Base-by-base conservation (phyloP, 2,113 vertebrate genomes). In the Datnioides undecimradiatus region DNA sequence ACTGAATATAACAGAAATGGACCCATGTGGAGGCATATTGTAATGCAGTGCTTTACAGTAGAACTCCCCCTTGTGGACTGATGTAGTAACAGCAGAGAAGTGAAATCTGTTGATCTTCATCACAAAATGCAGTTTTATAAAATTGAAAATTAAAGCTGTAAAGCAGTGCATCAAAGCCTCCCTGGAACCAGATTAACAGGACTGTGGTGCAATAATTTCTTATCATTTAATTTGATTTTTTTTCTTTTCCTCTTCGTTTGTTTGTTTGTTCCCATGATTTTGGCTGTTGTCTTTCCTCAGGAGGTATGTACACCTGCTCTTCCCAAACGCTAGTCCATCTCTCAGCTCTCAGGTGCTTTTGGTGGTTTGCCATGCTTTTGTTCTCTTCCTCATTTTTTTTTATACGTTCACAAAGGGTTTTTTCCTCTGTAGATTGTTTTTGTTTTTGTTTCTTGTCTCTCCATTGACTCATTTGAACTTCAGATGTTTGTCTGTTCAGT, bases 281-380 rank as follows among this genome's bases (percentile, higher is more conserved):
- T 96, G 97, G 97, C 96, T 97, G 96, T 97, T 96, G 95, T 97
- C 95, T 97, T 96, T 97, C 97, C 96, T 95, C 97, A 99, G 98
- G 98, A 99, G 98, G 98, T 99, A 99, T 93, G 98, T 99, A 98
- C 94, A 91, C 94, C 96, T 96, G 91, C 73, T 94, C 83, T 85
- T 93, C 91, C 92, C 86, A 84, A 90, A 91, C 10, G 83, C 88
- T 93, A 90, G 92, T 90, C 83, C 90, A 91, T 95, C 41, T 94
- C 95, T 94, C 95, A 91, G 95, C 95, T 95, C 90, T 93, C 79
- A 85, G 94, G 96, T 90, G 94, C 96, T 97, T 95, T 91, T 92
- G 94, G 92, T 94, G 84, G 94, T 94, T 95, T 89, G 92, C 94
- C 93, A 93, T 94, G 87, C 91, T 95, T 94, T 83, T 46, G 82